phyloP scores from a whole-genome alignment of 64 coral and sea anemone species.

The Pocillopora damicornis region DNA sequence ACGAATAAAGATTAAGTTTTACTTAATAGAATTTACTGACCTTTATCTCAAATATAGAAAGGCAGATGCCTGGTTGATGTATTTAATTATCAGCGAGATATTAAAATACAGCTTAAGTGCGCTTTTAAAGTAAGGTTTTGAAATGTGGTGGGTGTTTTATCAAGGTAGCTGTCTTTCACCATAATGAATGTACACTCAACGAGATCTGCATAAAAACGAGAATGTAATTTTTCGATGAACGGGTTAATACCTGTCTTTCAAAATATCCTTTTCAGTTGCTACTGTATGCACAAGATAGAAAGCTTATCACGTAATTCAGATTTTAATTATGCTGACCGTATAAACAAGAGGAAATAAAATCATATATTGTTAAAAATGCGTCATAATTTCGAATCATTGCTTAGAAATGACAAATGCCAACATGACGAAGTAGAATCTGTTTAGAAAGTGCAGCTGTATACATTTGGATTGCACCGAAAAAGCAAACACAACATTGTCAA shows the following conservation, averaged over 20 bases:
- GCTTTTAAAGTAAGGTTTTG: neutral
- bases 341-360: neutral
- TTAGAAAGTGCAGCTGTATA: slow-evolving; percentile 6
- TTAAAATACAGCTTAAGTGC: neutral
- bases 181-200: neutral
- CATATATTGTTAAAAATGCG: neutral
- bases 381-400: neutral
- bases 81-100: neutral
- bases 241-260: neutral
- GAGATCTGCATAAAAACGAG: neutral
- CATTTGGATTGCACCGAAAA: neutral
- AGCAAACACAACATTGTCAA: slow-evolving; percentile 13
- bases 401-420: neutral
- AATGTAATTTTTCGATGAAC: neutral
- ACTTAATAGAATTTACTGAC: neutral
- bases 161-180: neutral
- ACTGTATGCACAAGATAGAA: too few relatives aligned
- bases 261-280: too few relatives aligned
- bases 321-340: too few relatives aligned
- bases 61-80: neutral
- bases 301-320: too few relatives aligned
- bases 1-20: neutral
- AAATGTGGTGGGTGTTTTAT: neutral
- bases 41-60: neutral
- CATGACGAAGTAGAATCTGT: neutral